Conservation (phyloP, 2,113 vertebrate species). For the Phaethornis superciliosus region DNA sequence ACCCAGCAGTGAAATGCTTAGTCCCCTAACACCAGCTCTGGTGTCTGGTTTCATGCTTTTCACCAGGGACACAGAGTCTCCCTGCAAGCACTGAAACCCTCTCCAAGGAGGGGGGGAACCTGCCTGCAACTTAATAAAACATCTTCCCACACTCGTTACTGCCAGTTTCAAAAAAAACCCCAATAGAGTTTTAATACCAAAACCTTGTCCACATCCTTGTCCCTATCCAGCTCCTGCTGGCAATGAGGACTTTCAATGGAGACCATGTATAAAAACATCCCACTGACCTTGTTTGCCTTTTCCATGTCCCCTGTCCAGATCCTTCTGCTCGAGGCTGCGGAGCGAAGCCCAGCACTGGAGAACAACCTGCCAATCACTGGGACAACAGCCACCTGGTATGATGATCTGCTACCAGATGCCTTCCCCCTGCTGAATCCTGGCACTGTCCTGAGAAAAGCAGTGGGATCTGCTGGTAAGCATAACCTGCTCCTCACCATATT, state of each 20-base stretch:
- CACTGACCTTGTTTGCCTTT: neutral
- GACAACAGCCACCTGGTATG: slow-evolving; percentile 77
- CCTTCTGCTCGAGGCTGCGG: slow-evolving; percentile 77
- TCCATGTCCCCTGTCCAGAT: slow-evolving; percentile 71
- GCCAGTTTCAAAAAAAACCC: neutral
- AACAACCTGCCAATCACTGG: slow-evolving; percentile 67
- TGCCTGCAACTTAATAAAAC: neutral
- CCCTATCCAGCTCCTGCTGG: neutral
- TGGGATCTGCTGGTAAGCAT: slow-evolving; percentile 65
- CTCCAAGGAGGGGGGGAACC: neutral
- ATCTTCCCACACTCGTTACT: neutral
- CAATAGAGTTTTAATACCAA: neutral
- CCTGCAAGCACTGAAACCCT: neutral
- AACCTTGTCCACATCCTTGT: neutral
- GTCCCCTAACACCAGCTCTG: neutral
- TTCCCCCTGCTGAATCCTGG: slow-evolving; percentile 80
- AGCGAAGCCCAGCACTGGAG: slow-evolving; percentile 39
- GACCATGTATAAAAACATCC: neutral
- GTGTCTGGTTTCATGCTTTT: neutral
- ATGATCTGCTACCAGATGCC: slow-evolving; percentile 80
- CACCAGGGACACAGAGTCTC: neutral
- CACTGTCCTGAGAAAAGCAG: slow-evolving; percentile 64
- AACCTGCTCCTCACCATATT: neutral
- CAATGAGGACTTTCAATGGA: neutral
- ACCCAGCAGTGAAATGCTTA: neutral